Base-by-base conservation (phyloP, 2,113 vertebrate genomes). In the Amia ocellicauda region DNA sequence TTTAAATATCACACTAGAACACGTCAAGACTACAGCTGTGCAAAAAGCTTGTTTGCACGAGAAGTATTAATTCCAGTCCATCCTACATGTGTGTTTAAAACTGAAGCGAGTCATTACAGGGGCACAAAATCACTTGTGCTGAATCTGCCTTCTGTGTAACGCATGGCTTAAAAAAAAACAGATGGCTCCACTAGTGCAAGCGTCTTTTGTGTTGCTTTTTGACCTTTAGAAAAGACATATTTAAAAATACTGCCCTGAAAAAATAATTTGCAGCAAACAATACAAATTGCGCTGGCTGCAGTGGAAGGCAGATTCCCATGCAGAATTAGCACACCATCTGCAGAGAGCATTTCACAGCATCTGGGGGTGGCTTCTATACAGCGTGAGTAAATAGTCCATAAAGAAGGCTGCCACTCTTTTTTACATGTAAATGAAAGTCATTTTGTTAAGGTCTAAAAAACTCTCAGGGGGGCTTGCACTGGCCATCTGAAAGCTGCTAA, bases 351-450 rank as follows among this genome's bases (percentile, higher is more conserved):
- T 74, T 76, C 66, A 29, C 3, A 74, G 55, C 76, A 74, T 82
- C 67, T 58, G 67, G 42, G 72, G 70, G 45, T 61, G 64, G 65
- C 50, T 82, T 83, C 77, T 73, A 69, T 82, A 72, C 74, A 75
- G 79, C 76, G 23, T 83, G 85, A 85, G 83, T 83, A 88, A 88
- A 87, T 73, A 89, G 79, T 76, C 77, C 69, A 79, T 79, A 88
- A 88, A 91, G 80, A 70, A 82, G 70, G 69, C 77, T 79, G 76
- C 80, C 82, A 85, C 5, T 87, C 84, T 86, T 80, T 92, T 90
- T 87, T 85, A 85, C 62, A 91, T 88, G 86, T 85, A 91, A 91
- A 91, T 90, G 73, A 77, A 85, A 80, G 83, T 84, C 76, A 87
- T 85, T 89, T 83, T 91, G 79, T 85, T 73, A 76, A 69, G 86